Evolutionary conservation across 1,140 invertebrate species (phyloP), one percentile per base, ranked within the genome.

Genomic region (Anoplolepis gracilipes): DNA sequence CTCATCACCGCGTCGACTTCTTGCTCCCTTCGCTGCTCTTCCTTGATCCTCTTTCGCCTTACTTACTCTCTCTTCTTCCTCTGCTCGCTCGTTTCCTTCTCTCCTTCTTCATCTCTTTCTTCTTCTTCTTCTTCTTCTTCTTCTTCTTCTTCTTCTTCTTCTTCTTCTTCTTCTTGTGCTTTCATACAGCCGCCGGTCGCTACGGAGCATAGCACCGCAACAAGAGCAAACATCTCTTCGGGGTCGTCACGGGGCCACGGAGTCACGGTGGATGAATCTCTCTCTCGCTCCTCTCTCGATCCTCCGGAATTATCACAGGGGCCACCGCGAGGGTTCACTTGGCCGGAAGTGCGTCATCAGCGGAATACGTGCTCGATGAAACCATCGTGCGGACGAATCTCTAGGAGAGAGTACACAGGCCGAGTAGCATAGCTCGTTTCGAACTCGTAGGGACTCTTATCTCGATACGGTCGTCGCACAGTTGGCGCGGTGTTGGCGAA

Each of bases 231-330:
- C 90, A 93, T 91, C 90, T 81, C 87, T 77, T 85, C 87, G 90
- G 87, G 93, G 92, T 93, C 93, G 93, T 94, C 93, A 94, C 91
- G 92, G 93, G 93, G 92, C 92, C 90, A 91, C 88, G 89, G 84
- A 94, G 92, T 92, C 91, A 92, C 91, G 92, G 87, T 90, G 92
- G 87, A 91, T 88, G 89, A 85, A 92, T 93, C 90, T 81, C 65
- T 81, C 65, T 82, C 59, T 78, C 85, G 64, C 86, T 84, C 84
- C 85, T 88, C 22, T 88, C 88, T 91, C 87, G 92, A 93, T 93
- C 91, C 90, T 77, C 89, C 88, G 87, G 85, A 88, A 92, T 92
- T 92, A 92, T 93, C 87, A 75, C 87, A 75, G 87, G 77, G 90
- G 88, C 90, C 89, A 88, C 85, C 87, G 49, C 85, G 88, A 72